phyloP scores from a whole-genome alignment of 2,888 invertebrate genomes.

The Parascotia fuliginaria region DNA sequence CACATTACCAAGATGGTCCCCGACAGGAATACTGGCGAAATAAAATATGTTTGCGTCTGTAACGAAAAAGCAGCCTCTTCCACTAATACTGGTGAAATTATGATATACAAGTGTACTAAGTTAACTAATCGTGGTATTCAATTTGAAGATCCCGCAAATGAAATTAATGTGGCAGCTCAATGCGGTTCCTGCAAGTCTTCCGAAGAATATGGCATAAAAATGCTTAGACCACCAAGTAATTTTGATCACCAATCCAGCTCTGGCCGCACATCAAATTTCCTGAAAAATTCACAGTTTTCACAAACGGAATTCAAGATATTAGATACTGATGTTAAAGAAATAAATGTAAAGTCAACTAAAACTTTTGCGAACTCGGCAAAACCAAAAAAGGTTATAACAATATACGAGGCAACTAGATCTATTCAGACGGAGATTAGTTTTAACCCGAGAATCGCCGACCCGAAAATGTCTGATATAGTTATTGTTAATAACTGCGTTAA shows the following conservation, averaged over 20 bases:
- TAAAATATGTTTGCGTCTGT: conserved; percentile 71
- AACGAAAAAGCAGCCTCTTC: conserved; percentile 45
- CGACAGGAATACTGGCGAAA: conserved; percentile 52
- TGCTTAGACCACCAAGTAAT: conserved; percentile 27
- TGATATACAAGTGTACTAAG: conserved; percentile 68
- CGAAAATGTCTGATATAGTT: conserved; percentile 68
- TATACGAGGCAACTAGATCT: conserved; percentile 65
- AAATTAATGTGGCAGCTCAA: conserved; percentile 35
- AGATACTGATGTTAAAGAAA: conserved; percentile 20
- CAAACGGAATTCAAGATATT: conserved; percentile 65
- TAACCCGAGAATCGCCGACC: conserved; percentile 73
- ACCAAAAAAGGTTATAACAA: conserved; percentile 18
- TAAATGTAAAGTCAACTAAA: conserved; percentile 19
- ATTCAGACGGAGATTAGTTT: conserved; percentile 79
- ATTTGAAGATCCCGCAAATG: conserved; percentile 35
- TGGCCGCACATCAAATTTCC: conserved; percentile 31
- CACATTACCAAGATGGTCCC: conserved; percentile 14
- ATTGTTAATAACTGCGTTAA: conserved; percentile 57
- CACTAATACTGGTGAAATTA: conserved; percentile 55
- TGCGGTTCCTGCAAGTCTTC: conserved; percentile 18
- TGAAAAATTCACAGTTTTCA: conserved; percentile 62
- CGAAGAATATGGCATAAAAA: conserved; percentile 18
- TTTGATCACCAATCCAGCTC: conserved; percentile 26
- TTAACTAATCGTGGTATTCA: conserved; percentile 54
- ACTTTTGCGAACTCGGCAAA: conserved; percentile 10